Percentiles rank a stretch among this genome's conserved stretches.
These are phyloP conservation scores for Siniperca scherzeri DNA, from an alignment of 2,797 vertebrate species.

Conservation along the genomic window DNA sequence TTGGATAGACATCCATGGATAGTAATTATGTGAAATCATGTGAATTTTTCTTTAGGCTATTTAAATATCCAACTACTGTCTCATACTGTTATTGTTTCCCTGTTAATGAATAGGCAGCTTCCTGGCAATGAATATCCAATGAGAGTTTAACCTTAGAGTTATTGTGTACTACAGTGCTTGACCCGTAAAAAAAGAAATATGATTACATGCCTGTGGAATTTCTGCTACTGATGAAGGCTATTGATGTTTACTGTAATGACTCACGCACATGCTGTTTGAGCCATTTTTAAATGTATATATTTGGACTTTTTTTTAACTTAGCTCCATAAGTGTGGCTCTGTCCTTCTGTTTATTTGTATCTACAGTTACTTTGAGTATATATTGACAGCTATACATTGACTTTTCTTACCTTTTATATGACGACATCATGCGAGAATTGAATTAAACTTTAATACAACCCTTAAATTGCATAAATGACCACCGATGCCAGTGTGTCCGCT, in stretches of 20 bases:
- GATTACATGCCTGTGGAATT: constrained; percentile 52
- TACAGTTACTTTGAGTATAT: not conserved
- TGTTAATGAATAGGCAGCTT: constrained; percentile 45
- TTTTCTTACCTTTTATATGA: not conserved
- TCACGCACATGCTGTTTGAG: constrained; percentile 45
- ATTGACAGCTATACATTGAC: not conserved
- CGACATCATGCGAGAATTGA: not conserved
- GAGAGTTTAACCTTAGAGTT: constrained; percentile 53
- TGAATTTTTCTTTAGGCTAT: constrained; percentile 56
- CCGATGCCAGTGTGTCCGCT: not conserved
- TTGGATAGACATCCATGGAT: constrained; percentile 54
- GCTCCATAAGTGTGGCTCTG: not conserved
- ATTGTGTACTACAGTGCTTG: constrained; percentile 45
- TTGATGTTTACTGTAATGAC: constrained; percentile 59
- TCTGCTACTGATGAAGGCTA: constrained; percentile 50
- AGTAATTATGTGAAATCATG: constrained; percentile 67
- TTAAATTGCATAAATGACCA: constrained; percentile 16
- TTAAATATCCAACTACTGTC: constrained; percentile 46
- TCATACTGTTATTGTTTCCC: constrained; percentile 51
- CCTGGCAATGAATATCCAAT: constrained; percentile 40
- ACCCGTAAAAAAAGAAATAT: constrained; percentile 46
- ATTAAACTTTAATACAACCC: not conserved
- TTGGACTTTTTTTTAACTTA: not conserved
- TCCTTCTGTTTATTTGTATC: not conserved
- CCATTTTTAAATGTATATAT: not conserved